Conservation (phyloP, 64 coral and sea anemone species). For the Anthopleura sola region DNA sequence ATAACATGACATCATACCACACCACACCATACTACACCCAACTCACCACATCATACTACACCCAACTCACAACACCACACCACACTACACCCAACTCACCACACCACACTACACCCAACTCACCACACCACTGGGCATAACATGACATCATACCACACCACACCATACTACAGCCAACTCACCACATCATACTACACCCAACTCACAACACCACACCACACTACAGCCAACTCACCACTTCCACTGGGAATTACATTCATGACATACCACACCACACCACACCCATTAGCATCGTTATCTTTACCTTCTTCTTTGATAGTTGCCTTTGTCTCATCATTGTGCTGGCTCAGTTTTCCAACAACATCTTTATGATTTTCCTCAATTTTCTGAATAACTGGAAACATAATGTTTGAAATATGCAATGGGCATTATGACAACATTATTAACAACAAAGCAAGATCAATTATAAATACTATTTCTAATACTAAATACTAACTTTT, state of each 20-base stretch:
- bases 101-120: too few relatives aligned
- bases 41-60: too few relatives aligned
- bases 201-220: too few relatives aligned
- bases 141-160: too few relatives aligned
- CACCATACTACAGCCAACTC: too few relatives aligned
- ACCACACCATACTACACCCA: neutral
- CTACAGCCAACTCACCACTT: too few relatives aligned
- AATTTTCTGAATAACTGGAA: neutral
- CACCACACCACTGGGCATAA: too few relatives aligned
- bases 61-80: too few relatives aligned
- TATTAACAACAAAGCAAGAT: neutral
- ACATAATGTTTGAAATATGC: neutral
- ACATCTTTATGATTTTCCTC: neutral
- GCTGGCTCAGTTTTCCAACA: neutral
- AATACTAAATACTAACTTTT: neutral
- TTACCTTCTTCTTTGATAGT: neutral
- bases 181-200: too few relatives aligned
- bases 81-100: too few relatives aligned
- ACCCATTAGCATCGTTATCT: neutral
- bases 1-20: neutral
- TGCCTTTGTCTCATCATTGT: neutral
- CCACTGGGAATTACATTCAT: too few relatives aligned
- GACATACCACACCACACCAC: too few relatives aligned
- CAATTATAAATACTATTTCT: neutral
- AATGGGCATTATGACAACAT: neutral